Evolutionary conservation across 2,113 vertebrate species (phyloP).

Genomic region (Physeter macrocephalus): DNA sequence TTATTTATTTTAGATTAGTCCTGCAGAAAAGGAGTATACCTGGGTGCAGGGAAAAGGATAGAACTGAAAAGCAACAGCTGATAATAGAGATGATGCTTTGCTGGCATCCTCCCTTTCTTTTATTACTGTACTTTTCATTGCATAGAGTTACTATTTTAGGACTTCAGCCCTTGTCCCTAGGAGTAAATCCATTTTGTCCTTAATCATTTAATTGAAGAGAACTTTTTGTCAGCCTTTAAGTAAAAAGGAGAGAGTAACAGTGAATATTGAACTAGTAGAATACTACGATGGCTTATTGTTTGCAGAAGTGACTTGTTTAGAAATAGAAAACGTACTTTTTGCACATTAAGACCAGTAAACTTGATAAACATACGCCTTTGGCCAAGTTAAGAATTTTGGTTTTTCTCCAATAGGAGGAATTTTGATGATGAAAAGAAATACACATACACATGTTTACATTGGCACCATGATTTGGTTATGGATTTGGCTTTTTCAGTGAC

Average conservation of each 20-base stretch:
- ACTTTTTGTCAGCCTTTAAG: not conserved
- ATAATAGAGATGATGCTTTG: not conserved
- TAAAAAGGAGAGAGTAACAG: not conserved
- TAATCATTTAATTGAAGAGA: not conserved
- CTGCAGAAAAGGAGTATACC: not conserved
- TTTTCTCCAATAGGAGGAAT: constrained; percentile 87
- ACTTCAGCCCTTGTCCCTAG: not conserved
- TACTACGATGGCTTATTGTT: not conserved
- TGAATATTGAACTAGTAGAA: not conserved
- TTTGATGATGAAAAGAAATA: constrained; percentile 89
- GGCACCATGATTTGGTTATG: constrained; percentile 90
- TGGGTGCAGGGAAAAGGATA: not conserved
- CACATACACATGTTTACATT: constrained; percentile 90
- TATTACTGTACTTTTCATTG: not conserved
- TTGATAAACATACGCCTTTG: not conserved
- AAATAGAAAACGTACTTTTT: not conserved
- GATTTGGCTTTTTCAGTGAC: constrained; percentile 90
- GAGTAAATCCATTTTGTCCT: not conserved
- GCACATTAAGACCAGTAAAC: not conserved
- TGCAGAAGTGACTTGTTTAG: not conserved
- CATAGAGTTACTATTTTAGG: not conserved
- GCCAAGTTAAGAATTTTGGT: not conserved
- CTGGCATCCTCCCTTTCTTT: not conserved
- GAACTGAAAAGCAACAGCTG: not conserved
- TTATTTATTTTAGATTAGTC: not conserved